Conservation (phyloP, 2,888 invertebrate genomes). For the Eueremaeus valkanovi region DNA sequence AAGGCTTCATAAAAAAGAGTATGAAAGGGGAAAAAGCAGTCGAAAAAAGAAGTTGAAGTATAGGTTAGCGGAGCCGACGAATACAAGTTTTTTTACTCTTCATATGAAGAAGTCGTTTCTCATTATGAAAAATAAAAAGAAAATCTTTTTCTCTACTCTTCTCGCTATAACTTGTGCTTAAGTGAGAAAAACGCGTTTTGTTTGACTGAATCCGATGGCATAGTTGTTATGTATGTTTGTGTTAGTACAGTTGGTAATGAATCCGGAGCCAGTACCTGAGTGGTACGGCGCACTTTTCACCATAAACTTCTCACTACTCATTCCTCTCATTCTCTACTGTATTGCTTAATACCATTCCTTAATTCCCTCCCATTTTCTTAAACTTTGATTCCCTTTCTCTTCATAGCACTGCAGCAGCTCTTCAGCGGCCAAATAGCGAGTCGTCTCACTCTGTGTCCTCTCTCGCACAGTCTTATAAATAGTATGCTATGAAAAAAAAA, state of each 20-base stretch:
- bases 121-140: not conserved
- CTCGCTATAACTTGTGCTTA: not conserved
- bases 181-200: not conserved
- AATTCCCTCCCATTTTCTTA: slow-evolving; percentile 16
- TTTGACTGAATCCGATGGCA: not conserved
- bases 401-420: not conserved
- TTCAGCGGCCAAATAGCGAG: too few relatives aligned
- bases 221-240: not conserved
- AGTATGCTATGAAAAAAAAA: not conserved
- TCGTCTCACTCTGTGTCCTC: too few relatives aligned
- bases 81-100: not conserved
- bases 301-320: not conserved
- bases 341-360: not conserved
- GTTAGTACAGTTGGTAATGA: not conserved
- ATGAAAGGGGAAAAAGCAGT: not conserved
- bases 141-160: too few relatives aligned
- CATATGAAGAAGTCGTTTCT: not conserved
- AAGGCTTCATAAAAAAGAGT: not conserved
- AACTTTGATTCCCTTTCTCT: not conserved
- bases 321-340: too few relatives aligned
- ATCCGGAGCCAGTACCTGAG: not conserved
- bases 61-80: not conserved
- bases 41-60: not conserved
- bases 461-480: not conserved
- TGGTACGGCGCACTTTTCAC: slow-evolving; percentile 17